Evolutionary conservation across 2,888 invertebrate species (phyloP).

Genomic region (Argynnis bischoffii): DNA sequence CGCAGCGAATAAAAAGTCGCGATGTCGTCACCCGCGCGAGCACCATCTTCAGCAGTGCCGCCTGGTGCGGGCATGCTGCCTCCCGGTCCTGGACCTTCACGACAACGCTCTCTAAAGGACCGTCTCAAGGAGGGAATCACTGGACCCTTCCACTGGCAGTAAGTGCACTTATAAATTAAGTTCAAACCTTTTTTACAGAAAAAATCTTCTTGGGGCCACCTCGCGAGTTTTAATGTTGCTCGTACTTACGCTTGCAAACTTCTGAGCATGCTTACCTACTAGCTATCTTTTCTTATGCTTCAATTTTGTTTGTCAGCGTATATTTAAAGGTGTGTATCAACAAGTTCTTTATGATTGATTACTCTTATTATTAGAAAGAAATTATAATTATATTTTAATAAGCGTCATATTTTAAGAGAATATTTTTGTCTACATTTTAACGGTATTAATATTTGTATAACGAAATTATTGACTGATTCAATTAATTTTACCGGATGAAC

Average conservation of each 20-base stretch:
- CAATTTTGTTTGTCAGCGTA: no score
- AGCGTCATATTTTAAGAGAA: no score
- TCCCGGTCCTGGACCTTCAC: constrained; percentile 82
- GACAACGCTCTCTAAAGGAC: constrained; percentile 90
- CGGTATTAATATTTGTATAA: no score
- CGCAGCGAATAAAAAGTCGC: constrained; percentile 43
- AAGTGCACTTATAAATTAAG: constrained; percentile 71
- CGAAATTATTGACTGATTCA: no score
- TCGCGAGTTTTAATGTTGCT: not conserved
- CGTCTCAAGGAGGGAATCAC: constrained; percentile 90
- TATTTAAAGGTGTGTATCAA: no score
- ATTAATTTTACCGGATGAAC: no score
- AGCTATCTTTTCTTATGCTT: no score
- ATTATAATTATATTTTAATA: no score
- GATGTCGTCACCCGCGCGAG: constrained; percentile 74
- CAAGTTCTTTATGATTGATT: no score
- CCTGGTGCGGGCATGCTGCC: constrained; percentile 75
- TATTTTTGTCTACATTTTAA: no score
- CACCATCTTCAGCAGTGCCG: constrained; percentile 53
- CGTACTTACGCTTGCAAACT: constrained; percentile 17
- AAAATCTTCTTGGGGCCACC: not conserved
- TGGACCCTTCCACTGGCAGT: constrained; percentile 91
- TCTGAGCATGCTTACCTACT: constrained; percentile 12
- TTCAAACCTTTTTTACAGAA: constrained; percentile 27
- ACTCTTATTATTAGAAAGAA: no score